A percentile compares a stretch with the other conserved stretches of the same genome.
These are phyloP conservation scores for Enhydra lutris DNA, from an alignment of 2,113 vertebrate species.

Conservation along the genomic window DNA sequence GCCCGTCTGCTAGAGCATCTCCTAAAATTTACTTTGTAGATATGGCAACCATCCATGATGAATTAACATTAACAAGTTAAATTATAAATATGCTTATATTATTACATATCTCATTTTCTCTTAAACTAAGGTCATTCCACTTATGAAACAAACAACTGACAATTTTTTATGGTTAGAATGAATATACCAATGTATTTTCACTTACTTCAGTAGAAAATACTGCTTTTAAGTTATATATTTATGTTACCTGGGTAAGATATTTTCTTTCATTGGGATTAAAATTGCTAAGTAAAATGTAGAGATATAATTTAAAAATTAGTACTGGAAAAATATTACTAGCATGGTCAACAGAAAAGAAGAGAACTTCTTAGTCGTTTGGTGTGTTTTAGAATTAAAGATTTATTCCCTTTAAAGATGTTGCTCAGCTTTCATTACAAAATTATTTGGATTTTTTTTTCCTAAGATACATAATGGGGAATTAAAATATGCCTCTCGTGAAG, in stretches of 20 bases:
- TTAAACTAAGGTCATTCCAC: not conserved
- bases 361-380: not conserved
- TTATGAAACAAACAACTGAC: not conserved
- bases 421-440: not conserved
- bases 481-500: not conserved
- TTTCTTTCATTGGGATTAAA: not conserved
- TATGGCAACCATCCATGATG: not conserved
- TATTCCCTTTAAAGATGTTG: not conserved
- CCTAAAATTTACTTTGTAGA: not conserved
- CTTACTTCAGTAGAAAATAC: not conserved
- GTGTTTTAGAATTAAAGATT: not conserved
- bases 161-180: not conserved
- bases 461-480: not conserved
- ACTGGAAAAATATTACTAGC: not conserved
- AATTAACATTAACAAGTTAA: not conserved
- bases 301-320: not conserved
- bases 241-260: not conserved
- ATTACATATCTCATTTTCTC: not conserved
- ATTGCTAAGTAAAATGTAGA: not conserved
- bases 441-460: not conserved
- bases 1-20: not conserved
- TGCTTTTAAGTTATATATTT: not conserved
- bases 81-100: not conserved
- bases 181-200: not conserved
- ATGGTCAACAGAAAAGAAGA: not conserved